These are phyloP conservation scores for Heliconius congener DNA, from an alignment of 1,140 invertebrate genomes.

Conservation along the genomic window DNA sequence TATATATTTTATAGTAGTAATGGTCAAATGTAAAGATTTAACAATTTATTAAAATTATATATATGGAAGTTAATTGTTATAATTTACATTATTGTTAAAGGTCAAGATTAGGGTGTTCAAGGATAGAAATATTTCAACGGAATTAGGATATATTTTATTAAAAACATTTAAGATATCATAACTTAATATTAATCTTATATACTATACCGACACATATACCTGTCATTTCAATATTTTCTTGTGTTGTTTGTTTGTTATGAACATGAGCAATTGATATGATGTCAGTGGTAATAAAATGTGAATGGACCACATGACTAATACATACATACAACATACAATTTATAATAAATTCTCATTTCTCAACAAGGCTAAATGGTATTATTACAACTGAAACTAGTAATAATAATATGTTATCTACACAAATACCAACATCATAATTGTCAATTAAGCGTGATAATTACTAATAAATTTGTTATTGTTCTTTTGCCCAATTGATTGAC, in stretches of 20 bases:
- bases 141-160: neutral
- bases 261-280: neutral
- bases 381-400: no score
- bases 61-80: no score
- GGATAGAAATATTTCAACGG: neutral
- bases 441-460: neutral
- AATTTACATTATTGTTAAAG: neutral
- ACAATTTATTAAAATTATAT: no score
- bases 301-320: conserved; percentile 10
- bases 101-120: neutral
- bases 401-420: neutral
- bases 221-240: neutral
- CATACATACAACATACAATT: neutral
- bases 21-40: no score
- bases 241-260: neutral
- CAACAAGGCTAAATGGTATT: neutral
- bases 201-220: neutral
- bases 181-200: neutral
- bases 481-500: neutral
- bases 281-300: conserved; percentile 2
- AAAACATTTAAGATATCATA: neutral
- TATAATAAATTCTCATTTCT: neutral
- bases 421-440: neutral
- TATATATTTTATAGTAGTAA: no score
- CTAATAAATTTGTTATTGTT: conserved; percentile 23